A percentile compares a stretch with the other conserved stretches of the same genome.
phyloP scores from a whole-genome alignment of 2,113 vertebrate species.

The Centropus bengalensis region DNA sequence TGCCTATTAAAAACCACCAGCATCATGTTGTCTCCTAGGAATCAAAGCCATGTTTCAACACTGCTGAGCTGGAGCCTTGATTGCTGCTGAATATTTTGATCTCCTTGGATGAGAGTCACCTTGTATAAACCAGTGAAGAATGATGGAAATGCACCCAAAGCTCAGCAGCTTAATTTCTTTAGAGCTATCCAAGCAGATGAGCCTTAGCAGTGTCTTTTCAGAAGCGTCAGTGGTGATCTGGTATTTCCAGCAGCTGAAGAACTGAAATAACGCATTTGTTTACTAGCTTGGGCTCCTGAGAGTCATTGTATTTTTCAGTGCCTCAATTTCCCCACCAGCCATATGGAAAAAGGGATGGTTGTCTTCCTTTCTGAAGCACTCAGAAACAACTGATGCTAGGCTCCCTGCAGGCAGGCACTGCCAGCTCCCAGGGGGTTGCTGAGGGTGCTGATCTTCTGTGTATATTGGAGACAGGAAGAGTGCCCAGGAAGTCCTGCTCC shows the following conservation, averaged over 20 bases:
- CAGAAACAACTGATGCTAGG: not conserved
- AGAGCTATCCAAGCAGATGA: not conserved
- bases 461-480: rapidly evolving
- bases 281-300: rapidly evolving
- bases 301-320: not conserved
- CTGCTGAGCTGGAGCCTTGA: not conserved
- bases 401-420: not conserved
- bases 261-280: not conserved
- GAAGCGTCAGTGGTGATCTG: not conserved
- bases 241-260: not conserved
- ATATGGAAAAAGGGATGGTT: not conserved
- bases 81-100: not conserved
- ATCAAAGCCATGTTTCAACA: not conserved
- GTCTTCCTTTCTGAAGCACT: not conserved
- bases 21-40: not conserved
- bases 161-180: not conserved
- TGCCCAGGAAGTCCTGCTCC: not conserved
- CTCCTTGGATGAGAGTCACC: not conserved
- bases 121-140: not conserved
- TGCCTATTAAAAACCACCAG: not conserved
- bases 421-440: not conserved
- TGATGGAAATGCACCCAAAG: not conserved
- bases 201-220: not conserved
- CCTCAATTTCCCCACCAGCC: not conserved
- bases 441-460: not conserved